These are phyloP conservation scores for Eutolmus rufibarbis DNA, from an alignment of 2,888 invertebrate genomes.

Conservation along the genomic window DNA sequence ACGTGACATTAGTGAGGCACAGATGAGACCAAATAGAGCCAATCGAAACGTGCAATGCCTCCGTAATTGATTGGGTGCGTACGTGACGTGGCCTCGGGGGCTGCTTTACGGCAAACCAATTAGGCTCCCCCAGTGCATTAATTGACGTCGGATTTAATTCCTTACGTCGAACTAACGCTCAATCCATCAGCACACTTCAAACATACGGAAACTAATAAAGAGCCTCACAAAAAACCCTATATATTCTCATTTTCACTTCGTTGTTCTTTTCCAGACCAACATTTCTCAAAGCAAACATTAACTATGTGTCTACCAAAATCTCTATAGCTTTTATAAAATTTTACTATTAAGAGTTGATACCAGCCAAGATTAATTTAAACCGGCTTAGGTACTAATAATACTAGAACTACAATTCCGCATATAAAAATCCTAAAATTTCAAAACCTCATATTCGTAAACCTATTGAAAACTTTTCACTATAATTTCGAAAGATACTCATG, in stretches of 20 bases:
- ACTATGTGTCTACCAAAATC: too few relatives aligned
- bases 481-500: too few relatives aligned
- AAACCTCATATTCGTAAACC: too few relatives aligned
- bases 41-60: constrained; percentile 46
- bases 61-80: constrained; percentile 44
- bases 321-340: too few relatives aligned
- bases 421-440: too few relatives aligned
- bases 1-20: constrained; percentile 42
- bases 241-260: not conserved
- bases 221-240: not conserved
- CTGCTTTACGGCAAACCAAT: constrained; percentile 24
- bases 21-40: constrained; percentile 47
- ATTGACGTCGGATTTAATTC: constrained; percentile 16
- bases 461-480: too few relatives aligned
- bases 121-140: constrained; percentile 20
- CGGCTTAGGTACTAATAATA: too few relatives aligned
- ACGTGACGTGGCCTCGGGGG: constrained; percentile 42
- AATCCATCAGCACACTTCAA: not conserved
- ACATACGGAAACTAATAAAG: not conserved
- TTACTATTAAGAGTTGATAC: too few relatives aligned
- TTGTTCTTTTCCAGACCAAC: not conserved
- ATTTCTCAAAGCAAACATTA: too few relatives aligned
- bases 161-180: not conserved
- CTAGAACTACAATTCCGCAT: too few relatives aligned
- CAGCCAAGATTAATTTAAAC: too few relatives aligned